Conservation (phyloP, 2,113 vertebrate species). For the Silurus asotus region DNA sequence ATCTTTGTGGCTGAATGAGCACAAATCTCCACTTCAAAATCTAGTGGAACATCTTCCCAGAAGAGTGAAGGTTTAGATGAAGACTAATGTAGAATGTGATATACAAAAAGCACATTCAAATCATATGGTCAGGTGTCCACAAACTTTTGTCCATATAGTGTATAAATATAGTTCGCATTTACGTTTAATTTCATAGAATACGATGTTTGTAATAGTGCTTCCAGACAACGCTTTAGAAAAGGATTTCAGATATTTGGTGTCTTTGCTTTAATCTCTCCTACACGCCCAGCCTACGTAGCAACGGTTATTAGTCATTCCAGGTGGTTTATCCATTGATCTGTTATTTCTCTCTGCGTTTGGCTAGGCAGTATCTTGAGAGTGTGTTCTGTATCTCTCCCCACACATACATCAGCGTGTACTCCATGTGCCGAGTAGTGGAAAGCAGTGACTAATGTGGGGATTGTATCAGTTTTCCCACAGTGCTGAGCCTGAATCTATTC, state of each 20-base stretch:
- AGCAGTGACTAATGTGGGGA: conserved; percentile 38
- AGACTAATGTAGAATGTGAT: too few relatives aligned
- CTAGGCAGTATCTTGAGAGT: conserved; percentile 6
- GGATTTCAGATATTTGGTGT: conserved; percentile 55
- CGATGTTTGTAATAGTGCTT: background rate
- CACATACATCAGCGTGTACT: conserved; percentile 21
- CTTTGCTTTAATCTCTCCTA: conserved; percentile 51
- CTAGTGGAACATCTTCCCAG: too few relatives aligned
- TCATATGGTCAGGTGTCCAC: too few relatives aligned
- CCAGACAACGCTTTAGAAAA: conserved; percentile 23
- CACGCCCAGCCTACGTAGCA: conserved; percentile 54
- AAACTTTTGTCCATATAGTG: too few relatives aligned
- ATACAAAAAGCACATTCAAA: too few relatives aligned
- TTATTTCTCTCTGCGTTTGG: conserved; percentile 32
- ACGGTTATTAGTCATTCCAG: conserved; percentile 51
- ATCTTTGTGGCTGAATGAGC: too few relatives aligned
- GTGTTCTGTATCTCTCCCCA: conserved; percentile 32
- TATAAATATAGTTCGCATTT: background rate
- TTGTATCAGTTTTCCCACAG: conserved; percentile 51
- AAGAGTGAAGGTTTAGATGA: too few relatives aligned
- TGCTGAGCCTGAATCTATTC: conserved; percentile 18
- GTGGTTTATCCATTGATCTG: conserved; percentile 39
- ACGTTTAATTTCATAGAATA: background rate
- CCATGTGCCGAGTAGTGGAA: background rate
- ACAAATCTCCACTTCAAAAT: too few relatives aligned